phyloP scores from a whole-genome alignment of 2,113 vertebrate genomes.

The Centropus unirufus region DNA sequence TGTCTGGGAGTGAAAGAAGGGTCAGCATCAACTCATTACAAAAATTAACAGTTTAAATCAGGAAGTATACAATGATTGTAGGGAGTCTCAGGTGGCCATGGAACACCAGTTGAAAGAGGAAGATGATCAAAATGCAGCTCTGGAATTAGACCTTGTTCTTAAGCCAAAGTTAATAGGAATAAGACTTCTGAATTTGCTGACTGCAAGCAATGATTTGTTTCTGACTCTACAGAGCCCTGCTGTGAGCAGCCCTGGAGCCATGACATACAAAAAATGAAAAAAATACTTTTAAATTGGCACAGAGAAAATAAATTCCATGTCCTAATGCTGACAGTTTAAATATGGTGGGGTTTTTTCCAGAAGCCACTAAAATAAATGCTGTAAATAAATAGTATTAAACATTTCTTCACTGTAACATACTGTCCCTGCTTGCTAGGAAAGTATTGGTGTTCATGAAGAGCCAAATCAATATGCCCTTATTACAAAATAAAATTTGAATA shows the following conservation, averaged over 20 bases:
- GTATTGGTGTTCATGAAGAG: not conserved
- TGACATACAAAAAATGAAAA: not conserved
- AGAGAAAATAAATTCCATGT: constrained; percentile 47
- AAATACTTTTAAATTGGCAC: not conserved
- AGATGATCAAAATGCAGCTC: not conserved
- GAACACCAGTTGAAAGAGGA: not conserved
- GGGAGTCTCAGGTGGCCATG: not conserved
- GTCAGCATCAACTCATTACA: not conserved
- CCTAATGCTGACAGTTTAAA: constrained; percentile 35
- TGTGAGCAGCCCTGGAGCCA: constrained; percentile 34
- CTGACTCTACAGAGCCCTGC: not conserved
- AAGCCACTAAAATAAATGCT: constrained; percentile 16
- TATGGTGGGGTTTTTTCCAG: not conserved
- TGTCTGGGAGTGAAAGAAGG: not conserved
- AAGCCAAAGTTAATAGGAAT: not conserved
- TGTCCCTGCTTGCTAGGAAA: not conserved
- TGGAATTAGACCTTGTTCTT: not conserved
- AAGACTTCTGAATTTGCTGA: not conserved
- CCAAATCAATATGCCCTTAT: not conserved
- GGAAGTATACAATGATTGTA: not conserved
- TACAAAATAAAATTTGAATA: not conserved
- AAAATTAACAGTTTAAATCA: not conserved
- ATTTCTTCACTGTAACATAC: not conserved
- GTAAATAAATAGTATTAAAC: constrained; percentile 4
- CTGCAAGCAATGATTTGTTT: constrained; percentile 6